phyloP scores from a whole-genome alignment of 2,797 vertebrate species.

The Anolis apletophallus region DNA sequence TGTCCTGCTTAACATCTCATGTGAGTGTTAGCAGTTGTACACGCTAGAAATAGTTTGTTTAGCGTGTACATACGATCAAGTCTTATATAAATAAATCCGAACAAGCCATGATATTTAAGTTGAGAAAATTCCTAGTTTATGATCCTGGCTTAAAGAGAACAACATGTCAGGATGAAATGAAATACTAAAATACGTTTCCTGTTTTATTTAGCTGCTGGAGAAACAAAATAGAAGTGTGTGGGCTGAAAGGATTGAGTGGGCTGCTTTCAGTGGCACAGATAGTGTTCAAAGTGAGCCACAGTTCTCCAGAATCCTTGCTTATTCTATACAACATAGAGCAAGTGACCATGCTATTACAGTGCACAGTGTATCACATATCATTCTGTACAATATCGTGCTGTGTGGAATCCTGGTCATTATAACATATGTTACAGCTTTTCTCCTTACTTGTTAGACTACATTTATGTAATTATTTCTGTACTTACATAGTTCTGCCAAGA shows the following conservation, averaged over 20 bases:
- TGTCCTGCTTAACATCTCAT: not conserved
- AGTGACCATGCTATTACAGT: not conserved
- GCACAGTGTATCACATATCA: not conserved
- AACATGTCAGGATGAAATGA: not conserved
- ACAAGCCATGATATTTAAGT: not conserved
- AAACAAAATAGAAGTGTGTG: not conserved
- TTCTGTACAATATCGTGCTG: too few relatives aligned
- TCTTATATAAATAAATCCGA: not conserved
- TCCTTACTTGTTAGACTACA: slow-evolving; percentile 29
- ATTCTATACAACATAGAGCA: not conserved
- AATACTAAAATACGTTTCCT: not conserved
- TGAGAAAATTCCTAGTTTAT: not conserved
- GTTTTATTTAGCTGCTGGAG: not conserved
- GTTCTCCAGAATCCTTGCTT: not conserved
- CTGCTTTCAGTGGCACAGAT: not conserved
- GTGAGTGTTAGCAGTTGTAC: not conserved
- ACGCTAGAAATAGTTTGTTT: not conserved
- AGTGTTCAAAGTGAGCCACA: not conserved
- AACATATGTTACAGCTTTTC: slow-evolving; percentile 11
- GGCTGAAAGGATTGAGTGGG: not conserved
- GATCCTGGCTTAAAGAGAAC: not conserved
- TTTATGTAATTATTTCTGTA: not conserved
- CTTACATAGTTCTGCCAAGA: not conserved
- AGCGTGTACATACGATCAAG: not conserved
- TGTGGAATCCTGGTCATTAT: not conserved